A percentile compares a stretch with the other conserved stretches of the same genome.
These are phyloP conservation scores for Galerucella pusilla DNA, from an alignment of 2,888 invertebrate genomes.

Conservation along the genomic window DNA sequence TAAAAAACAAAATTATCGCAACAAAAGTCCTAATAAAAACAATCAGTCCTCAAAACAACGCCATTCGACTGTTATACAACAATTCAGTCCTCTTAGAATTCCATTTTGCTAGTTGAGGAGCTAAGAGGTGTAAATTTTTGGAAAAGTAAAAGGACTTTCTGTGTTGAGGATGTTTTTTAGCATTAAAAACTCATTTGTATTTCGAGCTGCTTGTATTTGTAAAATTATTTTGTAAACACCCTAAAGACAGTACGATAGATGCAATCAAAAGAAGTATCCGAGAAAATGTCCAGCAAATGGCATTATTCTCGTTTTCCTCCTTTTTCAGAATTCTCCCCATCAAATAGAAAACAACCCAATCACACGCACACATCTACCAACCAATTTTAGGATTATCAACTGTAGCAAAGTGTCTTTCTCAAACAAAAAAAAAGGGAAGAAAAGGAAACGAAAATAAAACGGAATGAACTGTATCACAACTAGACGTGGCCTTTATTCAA, in stretches of 20 bases:
- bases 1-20: too few relatives aligned
- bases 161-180: too few relatives aligned
- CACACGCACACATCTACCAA: constrained; percentile 27
- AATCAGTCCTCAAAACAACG: too few relatives aligned
- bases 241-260: not conserved
- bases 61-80: too few relatives aligned
- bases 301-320: constrained; percentile 11
- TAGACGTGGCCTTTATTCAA: constrained; percentile 57
- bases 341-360: constrained; percentile 34
- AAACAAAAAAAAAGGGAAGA: constrained; percentile 21
- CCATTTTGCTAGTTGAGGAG: too few relatives aligned
- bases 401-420: constrained; percentile 26
- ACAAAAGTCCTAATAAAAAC: too few relatives aligned
- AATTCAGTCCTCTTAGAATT: too few relatives aligned
- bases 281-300: not conserved
- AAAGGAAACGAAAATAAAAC: constrained; percentile 35
- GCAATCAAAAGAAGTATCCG: not conserved
- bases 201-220: not conserved
- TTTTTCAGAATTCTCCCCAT: constrained; percentile 16
- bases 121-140: too few relatives aligned
- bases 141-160: too few relatives aligned
- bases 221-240: not conserved
- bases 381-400: constrained; percentile 35
- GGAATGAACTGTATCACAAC: constrained; percentile 36
- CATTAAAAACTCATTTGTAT: too few relatives aligned